phyloP scores from a whole-genome alignment of 2,113 vertebrate genomes.

The Entelurus aequoreus region DNA sequence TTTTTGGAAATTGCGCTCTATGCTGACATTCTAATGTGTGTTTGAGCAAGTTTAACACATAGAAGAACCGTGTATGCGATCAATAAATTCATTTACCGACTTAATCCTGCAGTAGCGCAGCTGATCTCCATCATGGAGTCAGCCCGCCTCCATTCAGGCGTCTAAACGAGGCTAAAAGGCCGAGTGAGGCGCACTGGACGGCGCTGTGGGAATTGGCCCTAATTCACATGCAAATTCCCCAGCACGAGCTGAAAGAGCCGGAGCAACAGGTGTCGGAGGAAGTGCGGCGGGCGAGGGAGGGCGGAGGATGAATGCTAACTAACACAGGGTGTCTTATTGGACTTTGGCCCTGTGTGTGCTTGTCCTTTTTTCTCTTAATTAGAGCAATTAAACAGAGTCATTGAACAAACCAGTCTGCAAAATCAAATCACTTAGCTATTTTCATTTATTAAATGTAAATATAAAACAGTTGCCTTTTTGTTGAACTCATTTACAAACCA shows the following conservation, averaged over 20 bases:
- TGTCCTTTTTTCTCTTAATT: slow-evolving; percentile 15
- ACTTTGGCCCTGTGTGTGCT: slow-evolving; percentile 7
- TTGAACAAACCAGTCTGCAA: background rate
- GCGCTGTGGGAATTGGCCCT: slow-evolving; percentile 53
- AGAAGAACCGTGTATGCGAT: background rate
- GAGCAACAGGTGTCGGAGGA: slow-evolving; percentile 74
- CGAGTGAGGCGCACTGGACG: slow-evolving; percentile 30
- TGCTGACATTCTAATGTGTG: no score
- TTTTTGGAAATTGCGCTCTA: no score
- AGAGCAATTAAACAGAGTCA: background rate
- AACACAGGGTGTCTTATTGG: slow-evolving; percentile 61
- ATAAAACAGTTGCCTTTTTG: background rate
- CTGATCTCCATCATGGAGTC: background rate
- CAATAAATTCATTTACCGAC: background rate
- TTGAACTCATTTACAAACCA: background rate
- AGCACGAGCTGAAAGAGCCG: slow-evolving; percentile 63
- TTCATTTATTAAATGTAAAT: background rate
- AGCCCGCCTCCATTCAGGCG: slow-evolving; percentile 39
- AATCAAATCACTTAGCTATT: background rate
- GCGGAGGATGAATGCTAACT: slow-evolving; percentile 50
- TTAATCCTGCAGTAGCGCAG: background rate
- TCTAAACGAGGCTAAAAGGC: slow-evolving; percentile 29
- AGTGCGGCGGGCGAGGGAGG: slow-evolving; percentile 49
- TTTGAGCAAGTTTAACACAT: background rate
- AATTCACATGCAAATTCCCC: slow-evolving; percentile 73